phyloP scores from a whole-genome alignment of 1,140 invertebrate species.

The Drosophila azteca region DNA sequence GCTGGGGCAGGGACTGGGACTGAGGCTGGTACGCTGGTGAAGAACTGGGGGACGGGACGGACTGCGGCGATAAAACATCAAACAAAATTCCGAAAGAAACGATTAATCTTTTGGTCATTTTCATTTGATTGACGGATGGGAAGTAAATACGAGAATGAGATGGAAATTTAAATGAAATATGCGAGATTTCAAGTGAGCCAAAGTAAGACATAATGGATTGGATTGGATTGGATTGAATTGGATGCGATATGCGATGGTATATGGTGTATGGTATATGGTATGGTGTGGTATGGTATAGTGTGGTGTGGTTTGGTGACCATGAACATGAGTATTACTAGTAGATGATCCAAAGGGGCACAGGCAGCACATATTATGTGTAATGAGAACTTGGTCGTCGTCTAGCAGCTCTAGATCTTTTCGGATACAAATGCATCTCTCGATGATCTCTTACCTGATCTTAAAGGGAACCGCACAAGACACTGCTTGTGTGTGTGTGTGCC shows the following conservation, averaged over 20 bases:
- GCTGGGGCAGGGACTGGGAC: no score
- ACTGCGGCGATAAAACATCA: conserved; percentile 79
- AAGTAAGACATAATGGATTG: conserved; percentile 35
- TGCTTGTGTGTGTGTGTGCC: neutral
- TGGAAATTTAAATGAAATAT: conserved; percentile 45
- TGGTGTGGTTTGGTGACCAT: no score
- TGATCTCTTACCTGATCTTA: conserved; percentile 32
- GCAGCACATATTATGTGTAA: no score
- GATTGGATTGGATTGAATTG: conserved; percentile 11
- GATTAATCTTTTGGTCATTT: conserved; percentile 83
- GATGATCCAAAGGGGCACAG: no score
- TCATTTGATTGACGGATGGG: conserved; percentile 83
- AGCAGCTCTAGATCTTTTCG: neutral
- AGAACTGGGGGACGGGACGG: conserved; percentile 8
- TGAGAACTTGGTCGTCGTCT: neutral
- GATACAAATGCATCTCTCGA: conserved; percentile 8
- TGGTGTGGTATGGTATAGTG: no score
- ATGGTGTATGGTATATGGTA: no score
- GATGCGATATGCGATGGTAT: no score
- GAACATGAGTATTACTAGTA: no score
- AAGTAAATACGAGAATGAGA: conserved; percentile 74
- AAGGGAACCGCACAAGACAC: conserved; percentile 22
- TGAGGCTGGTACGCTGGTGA: conserved; percentile 35
- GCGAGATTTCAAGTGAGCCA: conserved; percentile 45
- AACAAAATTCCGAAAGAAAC: conserved; percentile 83